A percentile compares a stretch with the other conserved stretches of the same genome.
Evolutionary conservation across 2,797 vertebrate species (phyloP).

Genomic region (Enteromius mattozi): DNA sequence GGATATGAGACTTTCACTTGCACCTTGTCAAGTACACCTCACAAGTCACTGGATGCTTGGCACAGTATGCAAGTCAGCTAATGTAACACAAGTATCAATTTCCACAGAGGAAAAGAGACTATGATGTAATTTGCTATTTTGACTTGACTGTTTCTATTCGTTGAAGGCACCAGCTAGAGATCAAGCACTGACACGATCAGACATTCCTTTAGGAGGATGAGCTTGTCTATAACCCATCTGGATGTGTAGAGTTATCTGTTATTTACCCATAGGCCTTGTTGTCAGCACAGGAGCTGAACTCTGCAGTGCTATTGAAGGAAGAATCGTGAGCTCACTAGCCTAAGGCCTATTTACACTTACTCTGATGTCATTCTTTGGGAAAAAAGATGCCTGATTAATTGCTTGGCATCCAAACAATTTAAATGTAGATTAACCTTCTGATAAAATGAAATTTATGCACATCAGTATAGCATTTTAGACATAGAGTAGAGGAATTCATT

Average conservation of each 20-base stretch:
- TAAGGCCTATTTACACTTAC: conserved; percentile 1
- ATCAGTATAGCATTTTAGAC: background rate
- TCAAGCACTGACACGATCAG: conserved; percentile 50
- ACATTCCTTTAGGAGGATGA: conserved; percentile 40
- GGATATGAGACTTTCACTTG: background rate
- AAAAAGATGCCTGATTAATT: background rate
- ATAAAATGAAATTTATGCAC: background rate
- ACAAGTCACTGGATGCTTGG: background rate
- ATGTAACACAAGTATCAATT: background rate
- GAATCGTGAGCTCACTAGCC: background rate
- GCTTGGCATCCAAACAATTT: background rate
- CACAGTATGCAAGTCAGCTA: background rate
- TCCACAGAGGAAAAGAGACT: background rate
- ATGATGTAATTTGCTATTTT: conserved; percentile 19
- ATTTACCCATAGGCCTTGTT: background rate
- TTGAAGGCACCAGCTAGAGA: conserved; percentile 8
- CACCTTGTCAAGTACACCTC: background rate
- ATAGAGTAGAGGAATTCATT: no score
- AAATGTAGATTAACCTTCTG: background rate
- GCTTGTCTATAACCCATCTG: conserved; percentile 11
- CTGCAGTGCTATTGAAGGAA: background rate
- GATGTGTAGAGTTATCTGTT: conserved; percentile 5
- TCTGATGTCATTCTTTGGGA: conserved; percentile 12
- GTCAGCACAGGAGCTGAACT: conserved; percentile 18
- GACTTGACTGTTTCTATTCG: background rate